These are phyloP conservation scores for Drosophila peninsularis DNA, from an alignment of 2,888 invertebrate species.

Conservation along the genomic window DNA sequence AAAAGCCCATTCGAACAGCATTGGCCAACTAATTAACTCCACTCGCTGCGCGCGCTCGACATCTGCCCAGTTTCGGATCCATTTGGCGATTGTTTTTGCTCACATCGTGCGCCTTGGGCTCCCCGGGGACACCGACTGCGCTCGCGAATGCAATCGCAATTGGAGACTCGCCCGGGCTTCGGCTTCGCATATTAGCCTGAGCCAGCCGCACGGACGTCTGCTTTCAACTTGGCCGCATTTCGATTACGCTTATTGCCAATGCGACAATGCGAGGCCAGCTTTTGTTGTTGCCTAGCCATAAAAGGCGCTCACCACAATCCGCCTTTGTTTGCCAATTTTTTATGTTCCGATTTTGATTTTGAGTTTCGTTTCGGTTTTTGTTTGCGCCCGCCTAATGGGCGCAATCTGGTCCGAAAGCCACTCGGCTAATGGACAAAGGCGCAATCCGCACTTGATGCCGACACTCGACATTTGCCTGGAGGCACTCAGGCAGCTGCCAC, in stretches of 20 bases:
- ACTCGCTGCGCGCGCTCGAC: slow-evolving; percentile 13
- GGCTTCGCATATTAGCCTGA: slow-evolving; percentile 59
- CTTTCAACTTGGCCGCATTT: slow-evolving; percentile 46
- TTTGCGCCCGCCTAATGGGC: slow-evolving; percentile 17
- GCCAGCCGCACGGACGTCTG: slow-evolving; percentile 28
- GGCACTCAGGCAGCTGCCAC: neutral
- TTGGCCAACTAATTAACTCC: slow-evolving; percentile 64
- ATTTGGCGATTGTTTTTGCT: slow-evolving; percentile 59
- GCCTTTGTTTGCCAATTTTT: slow-evolving; percentile 18
- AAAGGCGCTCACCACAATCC: slow-evolving; percentile 21
- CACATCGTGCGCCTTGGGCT: slow-evolving; percentile 41
- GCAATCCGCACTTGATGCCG: slow-evolving; percentile 20
- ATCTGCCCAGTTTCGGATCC: slow-evolving; percentile 43
- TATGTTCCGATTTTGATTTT: neutral
- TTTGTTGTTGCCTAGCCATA: slow-evolving; percentile 76
- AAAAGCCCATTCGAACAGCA: slow-evolving; percentile 54
- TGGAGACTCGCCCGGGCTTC: neutral
- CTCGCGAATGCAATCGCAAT: slow-evolving; percentile 14
- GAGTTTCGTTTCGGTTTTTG: neutral
- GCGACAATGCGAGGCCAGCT: slow-evolving; percentile 32
- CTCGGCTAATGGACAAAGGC: slow-evolving; percentile 20
- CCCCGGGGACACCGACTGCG: slow-evolving; percentile 50
- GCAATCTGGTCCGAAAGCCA: slow-evolving; percentile 24
- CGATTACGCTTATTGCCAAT: slow-evolving; percentile 55
- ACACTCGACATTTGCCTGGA: slow-evolving; percentile 7